Evolutionary conservation across 2,113 vertebrate genomes (phyloP).

Genomic region (Corythornis cristatus): DNA sequence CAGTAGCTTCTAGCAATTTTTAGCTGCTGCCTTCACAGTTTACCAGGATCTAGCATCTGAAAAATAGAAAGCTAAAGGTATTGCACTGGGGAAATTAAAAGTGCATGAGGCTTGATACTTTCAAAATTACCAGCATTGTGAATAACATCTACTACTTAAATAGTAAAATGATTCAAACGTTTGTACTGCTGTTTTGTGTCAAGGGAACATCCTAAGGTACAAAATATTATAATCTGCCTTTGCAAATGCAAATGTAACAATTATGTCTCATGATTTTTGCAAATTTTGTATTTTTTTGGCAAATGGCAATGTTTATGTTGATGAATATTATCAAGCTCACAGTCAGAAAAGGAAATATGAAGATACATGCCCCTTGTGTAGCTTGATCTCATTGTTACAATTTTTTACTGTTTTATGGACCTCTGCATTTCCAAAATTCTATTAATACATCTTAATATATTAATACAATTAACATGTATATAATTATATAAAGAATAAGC

Average conservation of each 20-base stretch:
- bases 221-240: not conserved
- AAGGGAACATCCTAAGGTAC: not conserved
- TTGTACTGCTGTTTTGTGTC: not conserved
- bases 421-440: not conserved
- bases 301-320: not conserved
- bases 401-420: not conserved
- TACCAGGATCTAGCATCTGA: not conserved
- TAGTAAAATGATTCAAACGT: not conserved
- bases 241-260: not conserved
- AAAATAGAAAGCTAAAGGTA: not conserved
- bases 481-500: not conserved
- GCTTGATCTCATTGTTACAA: not conserved
- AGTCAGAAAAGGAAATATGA: not conserved
- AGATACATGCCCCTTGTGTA: not conserved
- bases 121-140: not conserved
- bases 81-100: not conserved
- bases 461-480: no score
- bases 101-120: not conserved
- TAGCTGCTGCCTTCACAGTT: not conserved
- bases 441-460: not conserved
- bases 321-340: not conserved
- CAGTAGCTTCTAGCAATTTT: not conserved
- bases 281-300: not conserved
- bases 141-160: not conserved
- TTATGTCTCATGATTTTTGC: not conserved